Conservation (phyloP, 2,113 vertebrate genomes). For the Acrocephalus kingi region DNA sequence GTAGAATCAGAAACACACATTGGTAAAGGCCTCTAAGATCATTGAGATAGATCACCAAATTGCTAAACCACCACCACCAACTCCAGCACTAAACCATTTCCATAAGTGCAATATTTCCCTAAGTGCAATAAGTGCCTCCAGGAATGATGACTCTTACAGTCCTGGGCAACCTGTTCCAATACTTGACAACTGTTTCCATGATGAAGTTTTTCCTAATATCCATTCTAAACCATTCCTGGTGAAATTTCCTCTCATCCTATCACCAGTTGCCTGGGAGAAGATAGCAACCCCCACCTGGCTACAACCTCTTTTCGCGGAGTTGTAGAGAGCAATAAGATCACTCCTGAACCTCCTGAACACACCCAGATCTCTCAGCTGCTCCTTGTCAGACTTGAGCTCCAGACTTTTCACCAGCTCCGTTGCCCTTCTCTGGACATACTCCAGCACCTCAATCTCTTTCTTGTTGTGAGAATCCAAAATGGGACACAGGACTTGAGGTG, state of each 20-base stretch:
- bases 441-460: neutral
- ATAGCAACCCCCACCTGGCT: too few species aligned
- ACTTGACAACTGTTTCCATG: neutral
- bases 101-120: neutral
- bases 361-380: neutral
- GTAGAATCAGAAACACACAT: neutral
- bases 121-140: neutral
- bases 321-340: neutral
- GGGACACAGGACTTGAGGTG: neutral
- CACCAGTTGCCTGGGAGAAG: too few species aligned
- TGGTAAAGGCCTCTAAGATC: neutral
- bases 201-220: neutral
- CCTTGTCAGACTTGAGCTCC: neutral
- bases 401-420: neutral
- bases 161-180: neutral
- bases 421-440: neutral
- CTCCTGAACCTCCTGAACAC: neutral
- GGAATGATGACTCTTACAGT: neutral
- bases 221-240: neutral
- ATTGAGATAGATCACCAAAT: neutral
- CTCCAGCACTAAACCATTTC: neutral
- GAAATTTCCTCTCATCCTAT: neutral
- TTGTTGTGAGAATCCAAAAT: neutral
- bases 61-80: neutral
- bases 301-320: accelerated